A percentile compares a stretch with the other conserved stretches of the same genome.
phyloP scores from a whole-genome alignment of 2,113 vertebrate species.

The Paracanthobrama guichenoti region DNA sequence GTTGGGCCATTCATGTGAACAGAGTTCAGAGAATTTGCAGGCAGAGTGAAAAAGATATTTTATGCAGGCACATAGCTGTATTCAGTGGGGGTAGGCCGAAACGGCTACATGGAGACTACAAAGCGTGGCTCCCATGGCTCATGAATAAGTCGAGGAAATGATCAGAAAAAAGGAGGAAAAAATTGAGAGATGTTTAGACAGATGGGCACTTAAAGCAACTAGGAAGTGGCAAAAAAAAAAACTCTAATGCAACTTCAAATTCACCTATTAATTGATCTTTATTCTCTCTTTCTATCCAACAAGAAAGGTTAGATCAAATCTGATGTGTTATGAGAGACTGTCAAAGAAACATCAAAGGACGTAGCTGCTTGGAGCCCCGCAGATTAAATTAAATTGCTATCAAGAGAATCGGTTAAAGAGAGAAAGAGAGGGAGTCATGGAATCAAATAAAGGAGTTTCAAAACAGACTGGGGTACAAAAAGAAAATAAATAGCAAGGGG shows the following conservation, averaged over 20 bases:
- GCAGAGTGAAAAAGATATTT: slow-evolving; percentile 85
- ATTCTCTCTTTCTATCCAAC: slow-evolving; percentile 68
- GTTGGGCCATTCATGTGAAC: slow-evolving; percentile 92
- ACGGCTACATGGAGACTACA: slow-evolving; percentile 93
- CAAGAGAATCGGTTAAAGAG: slow-evolving; percentile 59
- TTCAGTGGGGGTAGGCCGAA: slow-evolving; percentile 92
- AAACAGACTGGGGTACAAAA: slow-evolving; percentile 84
- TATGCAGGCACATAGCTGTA: slow-evolving; percentile 92
- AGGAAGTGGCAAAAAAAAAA: slow-evolving; percentile 76
- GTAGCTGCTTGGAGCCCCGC: slow-evolving; percentile 76
- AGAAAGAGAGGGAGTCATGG: slow-evolving; percentile 63
- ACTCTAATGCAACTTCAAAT: slow-evolving; percentile 99
- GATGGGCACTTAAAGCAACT: slow-evolving; percentile 99
- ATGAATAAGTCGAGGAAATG: slow-evolving; percentile 99
- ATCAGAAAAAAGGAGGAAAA: slow-evolving; percentile 90
- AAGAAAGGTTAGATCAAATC: slow-evolving; percentile 84
- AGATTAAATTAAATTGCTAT: slow-evolving; percentile 83
- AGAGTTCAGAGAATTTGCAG: slow-evolving; percentile 91
- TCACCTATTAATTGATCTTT: slow-evolving; percentile 91
- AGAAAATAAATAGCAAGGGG: slow-evolving; percentile 82
- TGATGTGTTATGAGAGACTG: slow-evolving; percentile 80
- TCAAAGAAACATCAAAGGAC: slow-evolving; percentile 73
- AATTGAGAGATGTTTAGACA: slow-evolving; percentile 98
- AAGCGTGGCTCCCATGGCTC: slow-evolving; percentile 99
- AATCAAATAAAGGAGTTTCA: slow-evolving; percentile 90